These are phyloP conservation scores for Ashinkailepas kermadecensis DNA, from an alignment of 2,888 invertebrate genomes.

Conservation along the genomic window DNA sequence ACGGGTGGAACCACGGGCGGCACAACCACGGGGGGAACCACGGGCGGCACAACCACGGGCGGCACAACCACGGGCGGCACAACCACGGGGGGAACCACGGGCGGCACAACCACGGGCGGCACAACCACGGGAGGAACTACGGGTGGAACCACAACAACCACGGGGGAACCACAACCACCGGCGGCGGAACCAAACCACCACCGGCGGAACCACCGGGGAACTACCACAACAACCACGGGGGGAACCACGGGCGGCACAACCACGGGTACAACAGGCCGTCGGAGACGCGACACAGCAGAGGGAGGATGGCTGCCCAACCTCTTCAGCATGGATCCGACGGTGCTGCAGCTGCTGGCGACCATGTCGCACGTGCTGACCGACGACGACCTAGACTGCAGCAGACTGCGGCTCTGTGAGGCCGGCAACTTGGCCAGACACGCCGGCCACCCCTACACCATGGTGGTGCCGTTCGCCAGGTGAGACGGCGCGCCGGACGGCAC, in stretches of 20 bases:
- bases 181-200: neutral
- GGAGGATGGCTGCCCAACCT: neutral
- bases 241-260: too few relatives aligned
- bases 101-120: neutral
- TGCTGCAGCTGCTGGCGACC: neutral
- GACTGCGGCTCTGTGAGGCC: neutral
- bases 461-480: neutral
- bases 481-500: neutral
- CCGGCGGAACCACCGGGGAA: neutral
- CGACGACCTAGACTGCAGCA: neutral
- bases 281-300: neutral
- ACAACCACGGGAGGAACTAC: too few relatives aligned
- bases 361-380: neutral
- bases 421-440: neutral
- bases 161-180: too few relatives aligned
- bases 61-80: too few relatives aligned
- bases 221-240: neutral
- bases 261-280: too few relatives aligned
- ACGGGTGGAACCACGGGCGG: too few relatives aligned
- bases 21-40: neutral
- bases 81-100: too few relatives aligned
- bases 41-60: neutral
- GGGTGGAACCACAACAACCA: too few relatives aligned
- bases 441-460: constrained; percentile 6
- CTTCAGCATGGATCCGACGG: neutral